Conservation (phyloP, 2,113 vertebrate genomes). For the human region GRCh38 chr5:94288001-94288500, state of each 20-base stretch:
- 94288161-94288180: neutral
- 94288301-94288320: neutral
- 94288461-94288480: neutral
- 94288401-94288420: slow-evolving; percentile 10
- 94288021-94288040: neutral
- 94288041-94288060: neutral
- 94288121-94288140: neutral
- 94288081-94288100: neutral
- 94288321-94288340: neutral
- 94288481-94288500: neutral
- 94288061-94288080: neutral
- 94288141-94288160: neutral
- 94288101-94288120: neutral
- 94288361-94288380: slow-evolving; percentile 24
- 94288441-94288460: neutral
- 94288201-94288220: neutral
- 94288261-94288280: neutral
- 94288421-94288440: neutral
- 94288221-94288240: neutral
- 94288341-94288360: neutral
- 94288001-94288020: neutral
- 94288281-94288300: neutral
- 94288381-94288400: neutral
- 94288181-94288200: neutral
- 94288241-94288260: neutral